These are phyloP conservation scores for Theonella swinhoei DNA, from an alignment of 37 sponge, comb jelly and placozoan species.

Conservation along the genomic window DNA sequence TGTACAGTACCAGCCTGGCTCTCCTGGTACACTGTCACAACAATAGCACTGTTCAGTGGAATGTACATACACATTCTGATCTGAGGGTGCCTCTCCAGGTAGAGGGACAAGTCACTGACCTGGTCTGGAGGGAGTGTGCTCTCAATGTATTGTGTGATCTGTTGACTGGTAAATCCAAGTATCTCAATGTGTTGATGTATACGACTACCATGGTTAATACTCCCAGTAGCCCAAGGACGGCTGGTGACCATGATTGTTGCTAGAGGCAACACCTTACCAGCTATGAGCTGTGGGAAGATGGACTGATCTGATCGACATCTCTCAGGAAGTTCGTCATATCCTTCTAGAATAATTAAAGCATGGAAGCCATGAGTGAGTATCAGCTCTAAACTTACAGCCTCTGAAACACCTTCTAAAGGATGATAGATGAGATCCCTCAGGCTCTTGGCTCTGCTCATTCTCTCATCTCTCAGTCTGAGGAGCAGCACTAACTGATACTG, in stretches of 20 bases:
- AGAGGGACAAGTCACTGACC: no score
- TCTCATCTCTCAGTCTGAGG: background rate
- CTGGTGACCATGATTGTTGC: constrained; percentile 44
- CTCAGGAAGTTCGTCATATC: constrained; percentile 46
- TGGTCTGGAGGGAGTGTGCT: no score
- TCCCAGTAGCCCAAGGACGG: constrained; percentile 22
- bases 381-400: background rate
- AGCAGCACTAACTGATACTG: no score
- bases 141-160: constrained; percentile 6
- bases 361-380: background rate
- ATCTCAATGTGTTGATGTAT: constrained; percentile 36
- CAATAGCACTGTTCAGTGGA: no score
- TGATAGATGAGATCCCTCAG: background rate
- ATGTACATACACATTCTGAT: no score
- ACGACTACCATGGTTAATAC: no score
- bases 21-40: no score
- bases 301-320: background rate
- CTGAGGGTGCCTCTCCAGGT: no score
- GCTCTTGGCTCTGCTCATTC: background rate
- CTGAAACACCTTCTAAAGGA: background rate
- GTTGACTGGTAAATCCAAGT: background rate
- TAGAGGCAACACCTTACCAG: constrained; percentile 9
- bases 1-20: no score
- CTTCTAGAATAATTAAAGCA: constrained; percentile 28
- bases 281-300: constrained; percentile 27